A percentile compares a stretch with the other conserved stretches of the same genome.
Conservation (phyloP, 2,888 invertebrate genomes). For the Nymphalis urticae region DNA sequence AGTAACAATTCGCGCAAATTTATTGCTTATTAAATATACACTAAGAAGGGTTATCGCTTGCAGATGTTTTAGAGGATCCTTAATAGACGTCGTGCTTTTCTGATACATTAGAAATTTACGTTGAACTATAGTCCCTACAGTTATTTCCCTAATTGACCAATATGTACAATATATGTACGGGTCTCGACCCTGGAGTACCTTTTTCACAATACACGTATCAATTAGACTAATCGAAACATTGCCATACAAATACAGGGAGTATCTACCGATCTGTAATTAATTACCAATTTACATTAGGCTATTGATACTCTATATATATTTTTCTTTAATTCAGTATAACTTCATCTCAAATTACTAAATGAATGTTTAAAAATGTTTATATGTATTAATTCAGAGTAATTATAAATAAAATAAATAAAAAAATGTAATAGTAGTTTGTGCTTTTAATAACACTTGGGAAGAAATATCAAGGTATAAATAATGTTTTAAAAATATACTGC, state of each 20-base stretch:
- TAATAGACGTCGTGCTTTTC: constrained; percentile 10
- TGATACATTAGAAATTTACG: constrained; percentile 32
- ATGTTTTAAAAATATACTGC: constrained; percentile 15
- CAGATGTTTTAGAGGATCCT: constrained; percentile 7
- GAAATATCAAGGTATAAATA: not conserved
- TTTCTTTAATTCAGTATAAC: not conserved
- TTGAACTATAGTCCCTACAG: constrained; percentile 39
- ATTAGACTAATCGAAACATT: constrained; percentile 42
- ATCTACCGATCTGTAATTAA: constrained; percentile 19
- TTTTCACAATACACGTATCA: constrained; percentile 41
- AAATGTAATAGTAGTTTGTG: no score
- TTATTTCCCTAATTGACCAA: constrained; percentile 45
- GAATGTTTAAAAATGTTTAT: no score
- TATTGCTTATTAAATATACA: constrained; percentile 8
- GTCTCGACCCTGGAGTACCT: constrained; percentile 38
- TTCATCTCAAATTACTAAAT: no score
- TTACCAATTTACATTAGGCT: constrained; percentile 25
- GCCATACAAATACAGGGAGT: constrained; percentile 16
- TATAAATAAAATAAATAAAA: no score
- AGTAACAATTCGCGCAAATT: constrained; percentile 8
- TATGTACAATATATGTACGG: constrained; percentile 34
- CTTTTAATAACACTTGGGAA: no score
- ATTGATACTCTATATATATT: constrained; percentile 13
- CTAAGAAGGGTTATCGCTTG: constrained; percentile 6
- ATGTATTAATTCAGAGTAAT: no score